phyloP scores from a whole-genome alignment of 2,888 invertebrate genomes.

The Schrankia costaestrigalis region DNA sequence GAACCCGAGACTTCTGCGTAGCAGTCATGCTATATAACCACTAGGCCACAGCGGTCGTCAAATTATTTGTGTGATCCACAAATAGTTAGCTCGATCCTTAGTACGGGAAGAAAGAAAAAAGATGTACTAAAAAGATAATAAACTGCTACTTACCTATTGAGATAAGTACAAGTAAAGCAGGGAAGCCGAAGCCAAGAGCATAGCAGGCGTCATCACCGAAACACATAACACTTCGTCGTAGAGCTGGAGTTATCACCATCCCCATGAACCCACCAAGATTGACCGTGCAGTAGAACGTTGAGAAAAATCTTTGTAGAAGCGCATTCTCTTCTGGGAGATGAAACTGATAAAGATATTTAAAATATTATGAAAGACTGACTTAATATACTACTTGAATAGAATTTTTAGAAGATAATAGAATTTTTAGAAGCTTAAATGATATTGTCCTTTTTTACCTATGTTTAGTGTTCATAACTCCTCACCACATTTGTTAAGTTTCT shows the following conservation, averaged over 20 bases:
- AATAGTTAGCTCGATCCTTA: too few species aligned
- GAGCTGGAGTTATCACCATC: slow-evolving; percentile 86
- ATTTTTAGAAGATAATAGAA: too few species aligned
- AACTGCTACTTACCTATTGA: slow-evolving; percentile 77
- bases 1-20: too few species aligned
- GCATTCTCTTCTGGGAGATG: slow-evolving; percentile 84
- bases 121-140: not conserved
- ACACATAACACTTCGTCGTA: slow-evolving; percentile 84
- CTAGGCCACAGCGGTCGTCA: too few species aligned
- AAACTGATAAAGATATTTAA: slow-evolving; percentile 65
- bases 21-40: too few species aligned
- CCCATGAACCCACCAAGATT: slow-evolving; percentile 85
- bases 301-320: slow-evolving; percentile 87
- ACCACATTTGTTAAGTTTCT: too few species aligned
- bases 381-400: not conserved
- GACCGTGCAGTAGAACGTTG: slow-evolving; percentile 91
- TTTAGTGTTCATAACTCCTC: too few species aligned
- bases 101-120: too few species aligned
- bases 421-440: too few species aligned
- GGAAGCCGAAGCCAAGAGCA: slow-evolving; percentile 88
- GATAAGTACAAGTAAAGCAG: slow-evolving; percentile 85
- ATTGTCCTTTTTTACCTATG: too few species aligned
- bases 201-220: slow-evolving; percentile 86
- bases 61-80: too few species aligned
- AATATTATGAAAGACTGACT: not conserved